phyloP scores from a whole-genome alignment of 2,888 invertebrate genomes.

The Hirtodrosophila duncani region DNA sequence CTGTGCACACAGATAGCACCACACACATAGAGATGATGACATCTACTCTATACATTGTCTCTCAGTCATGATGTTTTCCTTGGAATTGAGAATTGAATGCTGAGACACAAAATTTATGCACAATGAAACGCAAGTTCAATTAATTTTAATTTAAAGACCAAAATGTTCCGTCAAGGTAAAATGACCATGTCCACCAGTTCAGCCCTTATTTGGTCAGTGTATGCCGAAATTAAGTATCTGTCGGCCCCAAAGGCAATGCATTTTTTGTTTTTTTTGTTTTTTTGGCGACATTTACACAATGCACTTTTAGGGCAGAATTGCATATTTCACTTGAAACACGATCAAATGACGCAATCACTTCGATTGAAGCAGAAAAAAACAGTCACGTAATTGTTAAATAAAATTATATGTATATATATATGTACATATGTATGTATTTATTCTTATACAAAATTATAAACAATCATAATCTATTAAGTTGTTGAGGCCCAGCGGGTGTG shows the following conservation, averaged over 20 bases:
- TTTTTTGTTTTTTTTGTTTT: constrained; percentile 34
- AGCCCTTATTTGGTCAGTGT: constrained; percentile 50
- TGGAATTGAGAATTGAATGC: constrained; percentile 59
- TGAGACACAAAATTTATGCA: constrained; percentile 50
- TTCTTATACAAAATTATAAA: constrained; percentile 18
- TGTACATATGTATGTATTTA: not conserved
- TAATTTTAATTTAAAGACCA: constrained; percentile 60
- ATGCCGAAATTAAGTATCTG: constrained; percentile 10
- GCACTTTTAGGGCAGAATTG: constrained; percentile 55
- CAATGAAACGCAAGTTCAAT: constrained; percentile 48
- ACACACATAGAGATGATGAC: constrained; percentile 43
- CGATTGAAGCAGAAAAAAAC: constrained; percentile 21
- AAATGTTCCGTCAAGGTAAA: constrained; percentile 50
- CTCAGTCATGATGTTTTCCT: constrained; percentile 58
- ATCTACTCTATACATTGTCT: constrained; percentile 48
- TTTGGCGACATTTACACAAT: constrained; percentile 30
- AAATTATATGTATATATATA: constrained; percentile 15
- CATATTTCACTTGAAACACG: constrained; percentile 17
- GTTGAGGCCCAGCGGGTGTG: too few species aligned
- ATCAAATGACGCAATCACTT: constrained; percentile 12
- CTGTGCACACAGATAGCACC: too few species aligned
- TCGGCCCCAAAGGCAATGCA: constrained; percentile 20
- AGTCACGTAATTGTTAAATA: constrained; percentile 26
- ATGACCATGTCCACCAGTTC: constrained; percentile 46
- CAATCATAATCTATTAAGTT: constrained; percentile 31